phyloP scores from a whole-genome alignment of 1,140 invertebrate genomes.

The Parapsyche elsis region DNA sequence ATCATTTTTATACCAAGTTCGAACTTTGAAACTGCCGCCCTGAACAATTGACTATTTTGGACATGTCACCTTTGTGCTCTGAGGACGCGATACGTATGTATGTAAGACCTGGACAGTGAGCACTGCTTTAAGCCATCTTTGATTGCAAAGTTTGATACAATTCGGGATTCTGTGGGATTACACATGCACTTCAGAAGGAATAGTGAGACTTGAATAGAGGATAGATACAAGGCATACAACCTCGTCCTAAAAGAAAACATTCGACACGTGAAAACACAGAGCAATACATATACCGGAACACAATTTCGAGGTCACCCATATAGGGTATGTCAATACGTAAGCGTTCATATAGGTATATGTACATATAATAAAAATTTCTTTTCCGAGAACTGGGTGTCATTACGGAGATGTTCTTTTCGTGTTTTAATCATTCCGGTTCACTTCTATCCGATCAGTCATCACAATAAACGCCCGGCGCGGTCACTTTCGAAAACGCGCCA shows the following conservation, averaged over 20 bases:
- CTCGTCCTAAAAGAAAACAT: too few species aligned
- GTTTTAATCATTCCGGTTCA: not conserved
- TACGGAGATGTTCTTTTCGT: not conserved
- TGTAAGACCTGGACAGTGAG: too few species aligned
- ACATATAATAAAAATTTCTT: not conserved
- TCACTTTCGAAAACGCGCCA: constrained; percentile 27
- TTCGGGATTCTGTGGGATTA: not conserved
- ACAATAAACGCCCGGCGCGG: not conserved
- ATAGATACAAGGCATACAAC: too few species aligned
- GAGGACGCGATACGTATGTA: too few species aligned
- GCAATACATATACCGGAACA: not conserved
- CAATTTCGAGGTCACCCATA: constrained; percentile 1
- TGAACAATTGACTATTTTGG: too few species aligned
- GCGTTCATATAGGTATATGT: not conserved
- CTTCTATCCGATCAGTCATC: not conserved
- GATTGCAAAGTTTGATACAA: too few species aligned
- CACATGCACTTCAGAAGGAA: not conserved
- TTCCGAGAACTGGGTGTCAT: not conserved
- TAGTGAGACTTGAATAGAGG: not conserved
- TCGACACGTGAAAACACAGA: too few species aligned
- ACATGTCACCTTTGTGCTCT: too few species aligned
- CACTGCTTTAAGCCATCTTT: too few species aligned
- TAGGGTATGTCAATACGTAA: not conserved
- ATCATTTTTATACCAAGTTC: too few species aligned
- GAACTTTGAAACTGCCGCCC: too few species aligned